These are phyloP conservation scores for Dipodomys merriami DNA, from an alignment of 2,113 vertebrate genomes.

Conservation along the genomic window DNA sequence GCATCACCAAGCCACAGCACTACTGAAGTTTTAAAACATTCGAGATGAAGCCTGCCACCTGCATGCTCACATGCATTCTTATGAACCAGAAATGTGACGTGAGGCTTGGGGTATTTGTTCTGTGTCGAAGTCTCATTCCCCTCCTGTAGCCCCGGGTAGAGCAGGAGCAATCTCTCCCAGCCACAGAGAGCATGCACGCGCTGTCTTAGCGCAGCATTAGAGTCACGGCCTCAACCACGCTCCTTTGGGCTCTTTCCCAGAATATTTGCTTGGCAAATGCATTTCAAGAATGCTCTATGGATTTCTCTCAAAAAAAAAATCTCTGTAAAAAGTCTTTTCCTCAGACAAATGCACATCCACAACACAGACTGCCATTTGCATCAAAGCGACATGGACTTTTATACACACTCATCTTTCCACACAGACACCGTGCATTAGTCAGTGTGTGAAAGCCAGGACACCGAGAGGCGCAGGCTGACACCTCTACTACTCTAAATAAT, in stretches of 20 bases:
- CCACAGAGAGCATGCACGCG: background rate
- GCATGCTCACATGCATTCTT: background rate
- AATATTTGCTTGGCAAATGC: conserved; percentile 59
- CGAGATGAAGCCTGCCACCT: background rate
- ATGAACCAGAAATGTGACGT: background rate
- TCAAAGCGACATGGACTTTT: conserved; percentile 73
- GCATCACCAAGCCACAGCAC: background rate
- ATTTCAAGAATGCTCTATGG: conserved; percentile 55
- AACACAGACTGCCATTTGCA: conserved; percentile 69
- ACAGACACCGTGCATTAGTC: conserved; percentile 8
- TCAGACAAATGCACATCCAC: conserved; percentile 72
- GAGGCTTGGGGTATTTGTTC: background rate
- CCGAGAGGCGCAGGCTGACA: background rate
- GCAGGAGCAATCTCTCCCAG: background rate
- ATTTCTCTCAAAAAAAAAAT: background rate
- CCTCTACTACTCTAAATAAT: background rate
- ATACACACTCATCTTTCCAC: background rate
- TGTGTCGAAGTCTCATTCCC: background rate
- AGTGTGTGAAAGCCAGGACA: conserved; percentile 14
- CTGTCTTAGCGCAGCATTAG: background rate
- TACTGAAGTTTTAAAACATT: background rate
- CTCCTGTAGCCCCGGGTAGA: background rate
- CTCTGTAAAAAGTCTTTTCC: conserved; percentile 76
- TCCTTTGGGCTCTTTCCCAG: conserved; percentile 60
- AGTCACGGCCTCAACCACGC: conserved; percentile 19